Conservation (phyloP, 2,888 invertebrate genomes). For the Conus canariensis region DNA sequence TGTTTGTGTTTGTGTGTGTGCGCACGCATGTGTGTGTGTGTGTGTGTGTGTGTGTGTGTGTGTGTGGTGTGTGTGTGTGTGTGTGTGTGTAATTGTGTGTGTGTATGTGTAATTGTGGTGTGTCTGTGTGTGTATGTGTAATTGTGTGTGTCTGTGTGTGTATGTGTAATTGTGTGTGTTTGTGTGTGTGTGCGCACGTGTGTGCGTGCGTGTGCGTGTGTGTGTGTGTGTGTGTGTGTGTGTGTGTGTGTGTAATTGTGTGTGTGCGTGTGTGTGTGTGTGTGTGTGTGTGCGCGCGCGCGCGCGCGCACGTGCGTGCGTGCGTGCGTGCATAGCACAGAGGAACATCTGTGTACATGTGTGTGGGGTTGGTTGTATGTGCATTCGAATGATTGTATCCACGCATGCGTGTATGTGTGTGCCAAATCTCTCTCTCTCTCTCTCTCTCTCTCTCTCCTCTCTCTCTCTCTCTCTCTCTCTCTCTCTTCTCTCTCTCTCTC, state of each 20-base stretch:
- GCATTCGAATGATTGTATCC: background rate
- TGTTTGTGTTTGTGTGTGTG: too few species aligned
- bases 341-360: background rate
- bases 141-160: background rate
- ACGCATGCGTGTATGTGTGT: background rate
- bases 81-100: too few species aligned
- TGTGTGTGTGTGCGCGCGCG: too few species aligned
- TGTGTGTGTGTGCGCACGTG: background rate
- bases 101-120: background rate
- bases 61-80: background rate
- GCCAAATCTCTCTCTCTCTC: too few species aligned
- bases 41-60: background rate
- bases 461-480: too few species aligned
- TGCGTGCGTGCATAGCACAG: too few species aligned
- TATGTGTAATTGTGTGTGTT: too few species aligned
- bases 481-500: background rate
- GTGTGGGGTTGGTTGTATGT: background rate
- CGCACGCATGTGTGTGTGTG: background rate
- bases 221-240: background rate
- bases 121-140: background rate
- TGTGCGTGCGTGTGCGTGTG: conserved; percentile 16
- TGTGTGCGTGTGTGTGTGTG: too few species aligned
- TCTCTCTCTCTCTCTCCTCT: too few species aligned
- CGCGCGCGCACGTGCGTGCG: too few species aligned
- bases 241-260: background rate